Evolutionary conservation across 2,888 invertebrate species (phyloP).

Genomic region (Notocelia uddmanniana): DNA sequence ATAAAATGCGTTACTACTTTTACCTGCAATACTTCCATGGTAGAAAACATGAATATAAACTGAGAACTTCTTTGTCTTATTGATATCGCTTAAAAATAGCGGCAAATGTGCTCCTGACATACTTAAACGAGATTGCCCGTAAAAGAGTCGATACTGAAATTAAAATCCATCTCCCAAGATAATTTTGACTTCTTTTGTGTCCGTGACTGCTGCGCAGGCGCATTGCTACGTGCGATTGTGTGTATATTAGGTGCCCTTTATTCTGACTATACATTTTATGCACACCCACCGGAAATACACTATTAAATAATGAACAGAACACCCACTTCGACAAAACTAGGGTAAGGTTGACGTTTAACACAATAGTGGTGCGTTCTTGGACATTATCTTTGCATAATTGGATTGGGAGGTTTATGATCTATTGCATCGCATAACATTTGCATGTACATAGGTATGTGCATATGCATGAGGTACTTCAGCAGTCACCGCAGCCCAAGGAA

Average conservation of each 20-base stretch:
- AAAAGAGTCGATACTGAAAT: constrained; percentile 50
- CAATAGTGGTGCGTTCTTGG: constrained; percentile 56
- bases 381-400: constrained; percentile 27
- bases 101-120: too few relatives aligned
- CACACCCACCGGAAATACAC: constrained; percentile 73
- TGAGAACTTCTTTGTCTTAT: too few relatives aligned
- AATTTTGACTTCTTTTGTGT: constrained; percentile 52
- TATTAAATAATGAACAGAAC: constrained; percentile 64
- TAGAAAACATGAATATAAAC: too few relatives aligned
- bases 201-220: constrained; percentile 58
- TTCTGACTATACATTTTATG: constrained; percentile 57
- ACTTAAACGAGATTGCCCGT: constrained; percentile 4
- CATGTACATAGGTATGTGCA: neutral
- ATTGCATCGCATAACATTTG: neutral
- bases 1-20: too few relatives aligned
- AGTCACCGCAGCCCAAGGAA: too few relatives aligned
- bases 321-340: constrained; percentile 67
- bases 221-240: constrained; percentile 67
- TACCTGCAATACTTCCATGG: too few relatives aligned
- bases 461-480: too few relatives aligned
- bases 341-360: constrained; percentile 73
- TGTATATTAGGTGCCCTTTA: constrained; percentile 70
- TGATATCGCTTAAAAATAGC: neutral
- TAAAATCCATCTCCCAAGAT: constrained; percentile 53
- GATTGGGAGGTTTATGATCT: constrained; percentile 31